Percentiles rank a stretch among this genome's conserved stretches.
Conservation (phyloP, 2,797 vertebrate genomes). For the Coregonus sp. region DNA sequence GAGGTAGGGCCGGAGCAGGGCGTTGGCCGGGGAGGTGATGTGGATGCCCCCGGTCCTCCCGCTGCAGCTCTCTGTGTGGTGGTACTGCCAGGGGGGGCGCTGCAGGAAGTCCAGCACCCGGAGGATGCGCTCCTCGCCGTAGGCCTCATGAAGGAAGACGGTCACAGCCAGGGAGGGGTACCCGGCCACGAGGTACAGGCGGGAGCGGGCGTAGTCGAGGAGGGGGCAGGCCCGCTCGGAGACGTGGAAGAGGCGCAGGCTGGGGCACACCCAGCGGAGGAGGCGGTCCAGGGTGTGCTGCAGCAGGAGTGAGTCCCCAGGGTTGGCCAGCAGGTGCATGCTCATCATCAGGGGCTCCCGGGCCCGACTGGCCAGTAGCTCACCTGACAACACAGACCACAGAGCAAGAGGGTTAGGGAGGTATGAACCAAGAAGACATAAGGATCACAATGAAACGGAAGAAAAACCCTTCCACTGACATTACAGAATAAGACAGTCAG, state of each 20-base stretch:
- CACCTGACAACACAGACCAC: constrained; percentile 42
- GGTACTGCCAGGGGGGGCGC: constrained; percentile 85
- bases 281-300: constrained; percentile 86
- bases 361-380: constrained; percentile 60
- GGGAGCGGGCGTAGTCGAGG: constrained; percentile 56
- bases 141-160: constrained; percentile 85
- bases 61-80: constrained; percentile 66
- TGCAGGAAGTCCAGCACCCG: constrained; percentile 85
- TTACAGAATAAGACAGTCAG: background rate
- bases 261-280: constrained; percentile 83
- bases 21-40: constrained; percentile 50
- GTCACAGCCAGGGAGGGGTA: constrained; percentile 88
- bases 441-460: background rate
- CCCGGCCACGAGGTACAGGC: constrained; percentile 59
- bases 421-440: background rate
- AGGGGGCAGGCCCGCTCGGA: constrained; percentile 80
- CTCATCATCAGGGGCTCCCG: constrained; percentile 74
- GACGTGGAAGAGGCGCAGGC: constrained; percentile 85
- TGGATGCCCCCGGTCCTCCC: constrained; percentile 53
- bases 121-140: constrained; percentile 85
- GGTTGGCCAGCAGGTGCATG: constrained; percentile 86
- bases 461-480: background rate
- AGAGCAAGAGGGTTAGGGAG: constrained; percentile 4
- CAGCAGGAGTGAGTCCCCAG: constrained; percentile 80
- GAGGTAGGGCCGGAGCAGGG: constrained; percentile 58